phyloP scores from a whole-genome alignment of 1,140 invertebrate species.

The Conus betulinus region DNA sequence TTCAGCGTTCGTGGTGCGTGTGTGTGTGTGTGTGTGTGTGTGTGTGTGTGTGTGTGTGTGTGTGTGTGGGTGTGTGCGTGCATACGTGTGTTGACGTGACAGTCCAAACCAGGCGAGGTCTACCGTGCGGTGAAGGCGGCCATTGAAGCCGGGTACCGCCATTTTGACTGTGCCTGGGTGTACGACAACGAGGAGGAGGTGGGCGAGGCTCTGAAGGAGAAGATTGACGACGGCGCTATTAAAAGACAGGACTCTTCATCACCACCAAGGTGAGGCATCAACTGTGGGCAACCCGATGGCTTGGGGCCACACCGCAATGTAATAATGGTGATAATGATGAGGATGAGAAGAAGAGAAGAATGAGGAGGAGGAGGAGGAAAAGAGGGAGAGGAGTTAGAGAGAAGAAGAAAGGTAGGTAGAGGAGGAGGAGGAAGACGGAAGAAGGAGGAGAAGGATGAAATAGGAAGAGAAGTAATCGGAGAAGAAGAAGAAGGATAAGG shows the following conservation, averaged over 20 bases:
- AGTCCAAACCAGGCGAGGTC: slow-evolving; percentile 85
- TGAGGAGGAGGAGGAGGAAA: too few relatives aligned
- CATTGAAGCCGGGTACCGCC: slow-evolving; percentile 89
- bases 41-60: slow-evolving; percentile 35
- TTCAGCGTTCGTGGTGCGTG: too few relatives aligned
- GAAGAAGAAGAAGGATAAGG: too few relatives aligned
- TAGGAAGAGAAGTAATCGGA: too few relatives aligned
- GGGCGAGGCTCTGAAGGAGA: slow-evolving; percentile 83
- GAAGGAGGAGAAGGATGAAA: too few relatives aligned
- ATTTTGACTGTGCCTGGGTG: slow-evolving; percentile 85
- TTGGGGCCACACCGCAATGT: background rate
- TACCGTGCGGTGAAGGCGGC: slow-evolving; percentile 85
- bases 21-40: slow-evolving; percentile 18
- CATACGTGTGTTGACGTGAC: slow-evolving; percentile 37
- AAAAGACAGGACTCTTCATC: slow-evolving; percentile 91
- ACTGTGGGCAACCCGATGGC: background rate
- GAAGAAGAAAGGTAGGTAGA: too few relatives aligned
- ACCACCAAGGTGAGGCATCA: slow-evolving; percentile 73
- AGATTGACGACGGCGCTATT: slow-evolving; percentile 82
- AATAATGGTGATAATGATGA: too few relatives aligned
- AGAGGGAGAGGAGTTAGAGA: too few relatives aligned
- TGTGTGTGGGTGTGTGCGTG: too few relatives aligned
- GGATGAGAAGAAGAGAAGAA: too few relatives aligned
- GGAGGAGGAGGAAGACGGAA: too few relatives aligned
- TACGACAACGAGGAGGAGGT: slow-evolving; percentile 91